Evolutionary conservation across 2,113 vertebrate species (phyloP), one percentile per base, ranked within the genome.

Genomic region (Gopherus flavomarginatus): DNA sequence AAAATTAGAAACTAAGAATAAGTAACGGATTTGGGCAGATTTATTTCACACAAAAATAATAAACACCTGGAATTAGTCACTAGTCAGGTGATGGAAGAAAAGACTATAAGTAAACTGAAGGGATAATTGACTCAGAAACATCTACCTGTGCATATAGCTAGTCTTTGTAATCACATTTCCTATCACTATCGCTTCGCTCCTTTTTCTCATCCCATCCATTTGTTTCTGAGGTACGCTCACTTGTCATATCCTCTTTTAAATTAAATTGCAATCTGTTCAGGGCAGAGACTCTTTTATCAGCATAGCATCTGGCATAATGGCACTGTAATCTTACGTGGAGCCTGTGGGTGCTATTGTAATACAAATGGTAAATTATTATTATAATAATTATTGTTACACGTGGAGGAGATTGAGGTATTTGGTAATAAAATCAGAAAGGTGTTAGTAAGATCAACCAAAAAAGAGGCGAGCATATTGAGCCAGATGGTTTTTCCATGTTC

Each of bases 1-100:
- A 3, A 56, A 75, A 59, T 2, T 44, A 21, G 49, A 78, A 13
- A 44, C 5, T 53, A 24, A 31, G 0, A 0, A 24, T 0, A 0
- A 50, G 8, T 44, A 4, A 42, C 44, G 5, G 31, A 6, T 1
- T 19, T 5, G 16, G 21, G 75, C 26, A 31, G 52, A 4, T 11
- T n/a, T 57, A 47, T 10, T 81, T 89, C 81, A 19, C 22, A 29
- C 10, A 53, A 11, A 72, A 89, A 49, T 72, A 72, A 38, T 27
- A 81, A 83, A 82, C 19, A 80, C 26, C 22, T 12, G 86, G 75
- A 35, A 47, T 31, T 75, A 81, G 35, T 86, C 82, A 0, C 52
- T 84, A 8, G 16, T 83, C 79, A 57, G 50, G 21, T 56, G 49
- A 1, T 65, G 54, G 8, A 80, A 83, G 78, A 21, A 38, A 86